Evolutionary conservation across 2,797 vertebrate species (phyloP).

Genomic region (Hypotaenidia okinawae): DNA sequence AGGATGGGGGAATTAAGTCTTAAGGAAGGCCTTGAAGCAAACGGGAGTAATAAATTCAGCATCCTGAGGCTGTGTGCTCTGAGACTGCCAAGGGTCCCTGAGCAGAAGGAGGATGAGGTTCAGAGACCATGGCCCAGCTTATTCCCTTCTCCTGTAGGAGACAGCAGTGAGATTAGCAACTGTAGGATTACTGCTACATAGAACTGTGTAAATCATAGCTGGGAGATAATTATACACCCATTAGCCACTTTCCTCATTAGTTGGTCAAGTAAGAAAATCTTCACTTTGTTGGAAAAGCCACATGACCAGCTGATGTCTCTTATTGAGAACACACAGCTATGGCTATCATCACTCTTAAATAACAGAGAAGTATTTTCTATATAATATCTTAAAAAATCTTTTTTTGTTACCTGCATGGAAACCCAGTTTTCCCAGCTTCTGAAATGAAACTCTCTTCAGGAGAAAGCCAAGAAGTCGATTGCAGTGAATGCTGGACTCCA

Average conservation of each 20-base stretch:
- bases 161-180: neutral
- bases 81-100: neutral
- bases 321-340: neutral
- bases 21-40: conserved; percentile 3
- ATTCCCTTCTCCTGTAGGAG: neutral
- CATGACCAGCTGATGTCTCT: neutral
- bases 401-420: conserved; percentile 20
- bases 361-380: neutral
- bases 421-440: conserved; percentile 11
- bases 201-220: neutral
- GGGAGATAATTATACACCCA: conserved; percentile 55
- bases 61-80: neutral
- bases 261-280: conserved; percentile 8
- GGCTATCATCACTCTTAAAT: neutral
- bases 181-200: neutral
- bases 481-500: neutral
- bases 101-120: neutral
- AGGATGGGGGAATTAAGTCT: neutral
- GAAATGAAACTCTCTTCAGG: conserved; percentile 30
- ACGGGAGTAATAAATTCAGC: neutral
- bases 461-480: conserved; percentile 8
- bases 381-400: neutral
- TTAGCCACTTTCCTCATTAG: conserved; percentile 25
- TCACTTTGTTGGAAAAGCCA: neutral
- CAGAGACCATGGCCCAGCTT: neutral